phyloP scores from a whole-genome alignment of 1,140 invertebrate genomes.

The Eumeta japonica region DNA sequence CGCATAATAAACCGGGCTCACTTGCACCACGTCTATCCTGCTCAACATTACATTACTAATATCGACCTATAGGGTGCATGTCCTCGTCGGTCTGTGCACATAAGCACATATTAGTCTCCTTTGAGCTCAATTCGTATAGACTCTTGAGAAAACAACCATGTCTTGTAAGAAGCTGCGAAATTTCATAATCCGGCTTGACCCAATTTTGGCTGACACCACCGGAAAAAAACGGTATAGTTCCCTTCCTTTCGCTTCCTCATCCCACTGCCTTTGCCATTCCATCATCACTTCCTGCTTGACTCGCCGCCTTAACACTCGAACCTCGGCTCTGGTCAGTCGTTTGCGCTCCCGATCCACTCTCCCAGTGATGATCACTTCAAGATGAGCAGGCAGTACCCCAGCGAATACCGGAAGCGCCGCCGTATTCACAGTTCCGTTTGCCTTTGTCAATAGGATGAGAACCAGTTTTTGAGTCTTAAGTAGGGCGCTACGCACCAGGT shows the following conservation, averaged over 20 bases:
- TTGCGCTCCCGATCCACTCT: neutral
- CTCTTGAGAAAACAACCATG: neutral
- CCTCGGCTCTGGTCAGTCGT: neutral
- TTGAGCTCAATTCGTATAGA: neutral
- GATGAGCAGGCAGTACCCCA: neutral
- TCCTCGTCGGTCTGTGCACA: too few species aligned
- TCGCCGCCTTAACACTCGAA: neutral
- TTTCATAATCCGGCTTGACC: neutral
- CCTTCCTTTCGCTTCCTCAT: neutral
- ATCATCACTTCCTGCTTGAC: neutral
- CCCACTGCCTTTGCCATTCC: neutral
- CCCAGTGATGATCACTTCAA: neutral
- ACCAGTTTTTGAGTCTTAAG: neutral
- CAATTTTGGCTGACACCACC: neutral
- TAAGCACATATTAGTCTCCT: neutral
- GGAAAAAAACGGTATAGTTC: too few species aligned
- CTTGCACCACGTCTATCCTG: too few species aligned
- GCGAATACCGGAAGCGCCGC: neutral
- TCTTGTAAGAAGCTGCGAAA: neutral
- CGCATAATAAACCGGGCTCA: too few species aligned
- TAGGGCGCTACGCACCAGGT: neutral
- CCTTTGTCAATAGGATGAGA: neutral
- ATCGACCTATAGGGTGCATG: too few species aligned
- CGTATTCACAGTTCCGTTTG: neutral
- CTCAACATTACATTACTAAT: too few species aligned